Evolutionary conservation across 2,888 invertebrate genomes (phyloP).

Genomic region (Patella depressa): DNA sequence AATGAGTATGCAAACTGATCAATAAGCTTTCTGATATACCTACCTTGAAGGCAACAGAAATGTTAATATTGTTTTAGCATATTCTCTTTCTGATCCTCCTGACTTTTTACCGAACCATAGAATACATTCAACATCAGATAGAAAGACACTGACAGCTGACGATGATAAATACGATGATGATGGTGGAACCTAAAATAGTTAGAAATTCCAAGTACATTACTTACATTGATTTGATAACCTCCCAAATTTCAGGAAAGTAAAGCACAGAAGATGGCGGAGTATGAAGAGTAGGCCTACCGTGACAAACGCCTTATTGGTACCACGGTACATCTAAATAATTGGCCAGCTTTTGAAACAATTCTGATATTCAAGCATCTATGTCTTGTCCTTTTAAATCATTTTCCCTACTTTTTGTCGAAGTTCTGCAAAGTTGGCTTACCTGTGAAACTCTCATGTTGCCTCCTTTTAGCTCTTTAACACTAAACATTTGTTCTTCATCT

Average conservation of each 20-base stretch:
- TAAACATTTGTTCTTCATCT: conserved; percentile 44
- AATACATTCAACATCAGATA: conserved; percentile 35
- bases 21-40: conserved; percentile 2
- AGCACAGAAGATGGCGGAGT: no score
- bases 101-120: conserved; percentile 61
- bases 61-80: conserved; percentile 52
- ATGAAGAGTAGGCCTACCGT: no score
- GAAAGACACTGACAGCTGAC: conserved; percentile 47
- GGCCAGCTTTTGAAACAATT: no score
- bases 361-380: no score
- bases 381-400: no score
- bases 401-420: background rate
- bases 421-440: conserved; percentile 33
- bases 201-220: no score
- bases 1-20: background rate
- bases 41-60: conserved; percentile 54
- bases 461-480: conserved; percentile 47
- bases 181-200: conserved; percentile 13
- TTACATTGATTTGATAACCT: no score
- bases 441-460: conserved; percentile 52
- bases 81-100: conserved; percentile 54
- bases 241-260: no score
- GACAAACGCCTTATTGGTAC: no score
- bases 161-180: conserved; percentile 47
- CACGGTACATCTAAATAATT: no score